Evolutionary conservation across 2,113 vertebrate genomes (phyloP), one percentile per base, ranked within the genome.

Genomic region (Oncorhynchus masou): DNA sequence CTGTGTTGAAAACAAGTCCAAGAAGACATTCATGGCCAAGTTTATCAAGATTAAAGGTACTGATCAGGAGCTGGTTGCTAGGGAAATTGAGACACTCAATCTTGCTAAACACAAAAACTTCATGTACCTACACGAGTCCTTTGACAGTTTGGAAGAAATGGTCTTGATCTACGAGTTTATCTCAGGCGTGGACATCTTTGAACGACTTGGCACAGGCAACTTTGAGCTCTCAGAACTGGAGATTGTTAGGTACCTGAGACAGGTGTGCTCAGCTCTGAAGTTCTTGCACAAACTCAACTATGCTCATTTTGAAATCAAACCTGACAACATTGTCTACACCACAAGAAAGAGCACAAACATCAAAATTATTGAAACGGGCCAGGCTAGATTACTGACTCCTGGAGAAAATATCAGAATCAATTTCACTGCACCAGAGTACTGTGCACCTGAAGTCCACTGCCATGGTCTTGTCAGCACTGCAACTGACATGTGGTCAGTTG

Each of bases 401-500:
- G 98, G 97, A 72, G 98, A 99, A 75, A 98, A 95, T 89, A 95
- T 99, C 77, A 95, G 97, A 88, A 93, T 99, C 88, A 90, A 94
- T 70, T 98, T 98, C 89, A 96, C 94, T 84, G 93, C 97, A 74
- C 96, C 97, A 68, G 98, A 99, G 83, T 99, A 98, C 86, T 97
- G 86, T 39, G 98, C 95, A 0, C 97, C 98, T 75, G 98, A 99
- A 92, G 90, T 99, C 77, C 98, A 99, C 87, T 96, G 93, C 31
- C 95, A 97, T 79, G 96, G 99, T 81, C 82, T 97, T 60, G 94
- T 99, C 88, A 96, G 93, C 77, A 93, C 96, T 78, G 95, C 95
- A 79, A 98, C 95, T 1, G 98, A 99, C 77, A 99, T 99, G 98
- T 99, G 98, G 98, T 97, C 98, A 74, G 94, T 99, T 72, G 98